Conservation (phyloP, 2,888 invertebrate species). For the Tiliacea aurago region DNA sequence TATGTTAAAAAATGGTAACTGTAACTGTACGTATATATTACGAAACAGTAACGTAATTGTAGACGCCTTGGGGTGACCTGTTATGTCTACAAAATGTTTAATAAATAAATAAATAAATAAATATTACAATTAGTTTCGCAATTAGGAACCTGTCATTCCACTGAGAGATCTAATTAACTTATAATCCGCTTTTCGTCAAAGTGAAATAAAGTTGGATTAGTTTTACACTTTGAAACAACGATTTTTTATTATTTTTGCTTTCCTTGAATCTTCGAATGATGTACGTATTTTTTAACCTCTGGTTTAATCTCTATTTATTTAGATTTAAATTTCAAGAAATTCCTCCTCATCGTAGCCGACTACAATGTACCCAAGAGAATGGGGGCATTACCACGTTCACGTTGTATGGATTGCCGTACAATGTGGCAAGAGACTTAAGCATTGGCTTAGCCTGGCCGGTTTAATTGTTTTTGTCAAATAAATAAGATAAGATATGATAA, state of each 20-base stretch:
- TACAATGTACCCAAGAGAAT: neutral
- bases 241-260: neutral
- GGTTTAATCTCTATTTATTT: neutral
- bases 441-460: no score
- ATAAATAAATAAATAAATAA: no score
- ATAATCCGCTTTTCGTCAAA: constrained; percentile 31
- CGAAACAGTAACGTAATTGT: no score
- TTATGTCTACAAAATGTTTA: no score
- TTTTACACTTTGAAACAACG: constrained; percentile 5
- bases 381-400: neutral
- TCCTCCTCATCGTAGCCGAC: neutral
- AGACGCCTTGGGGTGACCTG: no score
- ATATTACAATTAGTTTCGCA: constrained; percentile 22
- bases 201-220: constrained; percentile 32
- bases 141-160: constrained; percentile 31
- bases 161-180: constrained; percentile 43
- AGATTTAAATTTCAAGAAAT: neutral
- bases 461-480: neutral
- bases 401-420: neutral
- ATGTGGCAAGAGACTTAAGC: no score
- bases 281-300: neutral
- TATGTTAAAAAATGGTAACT: no score
- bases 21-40: no score
- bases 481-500: no score
- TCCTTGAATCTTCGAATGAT: neutral